phyloP scores from a whole-genome alignment of 1,140 invertebrate genomes.

The Andricus grossulariae region DNA sequence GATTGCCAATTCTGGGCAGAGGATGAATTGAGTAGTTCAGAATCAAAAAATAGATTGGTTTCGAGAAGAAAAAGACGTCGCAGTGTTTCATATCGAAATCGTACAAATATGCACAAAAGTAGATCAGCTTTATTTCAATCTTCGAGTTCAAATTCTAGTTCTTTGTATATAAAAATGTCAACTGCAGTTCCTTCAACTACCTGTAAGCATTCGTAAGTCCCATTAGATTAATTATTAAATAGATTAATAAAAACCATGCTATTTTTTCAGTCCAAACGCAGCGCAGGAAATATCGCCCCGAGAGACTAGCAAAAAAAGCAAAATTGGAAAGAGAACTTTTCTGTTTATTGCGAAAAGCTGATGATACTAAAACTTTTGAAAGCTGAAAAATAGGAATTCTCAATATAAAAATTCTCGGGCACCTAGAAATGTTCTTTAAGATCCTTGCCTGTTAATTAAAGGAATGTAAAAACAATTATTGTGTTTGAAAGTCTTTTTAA shows the following conservation, averaged over 20 bases:
- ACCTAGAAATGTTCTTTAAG: too few species aligned
- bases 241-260: background rate
- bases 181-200: background rate
- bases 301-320: background rate
- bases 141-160: background rate
- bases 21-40: conserved; percentile 60
- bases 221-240: background rate
- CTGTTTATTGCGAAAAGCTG: background rate
- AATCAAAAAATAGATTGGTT: conserved; percentile 49
- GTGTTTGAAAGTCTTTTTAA: too few species aligned
- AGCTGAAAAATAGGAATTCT: too few species aligned
- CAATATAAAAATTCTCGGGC: too few species aligned
- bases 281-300: background rate
- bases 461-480: too few species aligned
- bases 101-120: conserved; percentile 45
- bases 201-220: background rate
- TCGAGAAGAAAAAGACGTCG: conserved; percentile 53
- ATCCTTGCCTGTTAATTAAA: too few species aligned
- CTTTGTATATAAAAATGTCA: background rate
- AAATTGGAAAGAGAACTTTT: conserved; percentile 4
- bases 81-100: conserved; percentile 60
- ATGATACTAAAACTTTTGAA: background rate
- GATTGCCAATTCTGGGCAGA: conserved; percentile 65
- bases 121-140: conserved; percentile 35
- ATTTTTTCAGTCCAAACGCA: background rate